phyloP scores from a whole-genome alignment of 2,797 vertebrate genomes.

The Siniperca obscura region DNA sequence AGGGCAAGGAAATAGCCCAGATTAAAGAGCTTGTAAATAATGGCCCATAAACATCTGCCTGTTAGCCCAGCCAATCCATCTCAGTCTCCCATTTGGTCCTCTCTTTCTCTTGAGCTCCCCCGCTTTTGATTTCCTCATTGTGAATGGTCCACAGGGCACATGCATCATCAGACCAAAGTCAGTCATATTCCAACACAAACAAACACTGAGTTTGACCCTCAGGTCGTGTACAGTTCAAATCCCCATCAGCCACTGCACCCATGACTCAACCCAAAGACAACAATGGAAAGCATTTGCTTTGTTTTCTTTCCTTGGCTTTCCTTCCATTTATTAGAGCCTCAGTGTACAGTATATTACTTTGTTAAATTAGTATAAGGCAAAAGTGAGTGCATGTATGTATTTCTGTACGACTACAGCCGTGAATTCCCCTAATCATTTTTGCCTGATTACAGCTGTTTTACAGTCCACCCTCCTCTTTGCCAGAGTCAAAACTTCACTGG shows the following conservation, averaged over 20 bases:
- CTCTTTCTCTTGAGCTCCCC: constrained; percentile 61
- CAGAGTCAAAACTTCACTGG: constrained; percentile 38
- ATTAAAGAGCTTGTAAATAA: constrained; percentile 87
- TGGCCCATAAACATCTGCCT: constrained; percentile 84
- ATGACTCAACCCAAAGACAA: constrained; percentile 80
- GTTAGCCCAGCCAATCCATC: constrained; percentile 76
- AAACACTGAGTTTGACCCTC: constrained; percentile 72
- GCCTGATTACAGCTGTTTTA: constrained; percentile 56
- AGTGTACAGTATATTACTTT: constrained; percentile 25
- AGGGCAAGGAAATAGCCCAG: constrained; percentile 85
- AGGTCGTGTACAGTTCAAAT: constrained; percentile 76
- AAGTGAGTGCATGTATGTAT: constrained; percentile 24
- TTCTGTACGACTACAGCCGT: constrained; percentile 33
- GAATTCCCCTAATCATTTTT: constrained; percentile 55
- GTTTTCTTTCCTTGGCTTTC: constrained; percentile 71
- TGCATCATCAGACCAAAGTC: constrained; percentile 81
- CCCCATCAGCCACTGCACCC: constrained; percentile 73
- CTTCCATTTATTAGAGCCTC: constrained; percentile 54
- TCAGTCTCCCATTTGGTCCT: constrained; percentile 77
- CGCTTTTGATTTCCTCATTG: constrained; percentile 74
- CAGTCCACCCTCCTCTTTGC: constrained; percentile 28
- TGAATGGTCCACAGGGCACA: constrained; percentile 75
- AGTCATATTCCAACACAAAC: constrained; percentile 82
- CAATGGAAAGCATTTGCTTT: constrained; percentile 71
- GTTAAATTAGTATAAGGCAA: constrained; percentile 62